These are phyloP conservation scores for Iphiclides podalirius DNA, from an alignment of 2,888 invertebrate species.

Conservation along the genomic window DNA sequence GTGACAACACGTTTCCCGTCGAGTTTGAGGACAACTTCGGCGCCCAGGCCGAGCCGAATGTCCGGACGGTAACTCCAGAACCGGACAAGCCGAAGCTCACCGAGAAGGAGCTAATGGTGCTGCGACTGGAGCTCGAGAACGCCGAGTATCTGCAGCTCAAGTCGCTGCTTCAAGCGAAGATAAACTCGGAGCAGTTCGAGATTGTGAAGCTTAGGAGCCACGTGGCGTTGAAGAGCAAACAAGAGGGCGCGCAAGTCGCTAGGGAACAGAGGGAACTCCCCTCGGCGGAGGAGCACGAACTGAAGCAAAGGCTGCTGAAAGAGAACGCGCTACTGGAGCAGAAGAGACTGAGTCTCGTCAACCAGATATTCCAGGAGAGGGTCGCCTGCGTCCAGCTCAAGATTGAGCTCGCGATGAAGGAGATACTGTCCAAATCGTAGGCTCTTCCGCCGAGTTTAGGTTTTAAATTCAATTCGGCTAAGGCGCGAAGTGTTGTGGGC, in stretches of 20 bases:
- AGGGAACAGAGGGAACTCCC: slow-evolving; percentile 62
- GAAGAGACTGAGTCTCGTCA: slow-evolving; percentile 83
- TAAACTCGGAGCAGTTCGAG: slow-evolving; percentile 86
- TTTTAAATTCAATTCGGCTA: no score
- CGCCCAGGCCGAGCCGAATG: slow-evolving; percentile 47
- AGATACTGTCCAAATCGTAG: slow-evolving; percentile 70
- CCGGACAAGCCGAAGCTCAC: slow-evolving; percentile 75
- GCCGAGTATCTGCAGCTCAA: slow-evolving; percentile 84
- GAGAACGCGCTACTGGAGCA: slow-evolving; percentile 85
- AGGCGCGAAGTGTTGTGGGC: no score
- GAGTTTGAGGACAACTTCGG: slow-evolving; percentile 56
- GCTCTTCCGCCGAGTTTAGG: neutral
- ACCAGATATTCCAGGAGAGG: slow-evolving; percentile 86
- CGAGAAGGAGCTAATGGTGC: slow-evolving; percentile 78
- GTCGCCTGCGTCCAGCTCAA: slow-evolving; percentile 86
- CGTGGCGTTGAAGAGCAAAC: slow-evolving; percentile 71
- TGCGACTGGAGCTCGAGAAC: slow-evolving; percentile 83
- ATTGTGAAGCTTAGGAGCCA: slow-evolving; percentile 82
- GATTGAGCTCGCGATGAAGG: slow-evolving; percentile 83
- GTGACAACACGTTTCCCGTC: slow-evolving; percentile 55
- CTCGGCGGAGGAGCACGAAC: slow-evolving; percentile 61
- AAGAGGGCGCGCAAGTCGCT: slow-evolving; percentile 50
- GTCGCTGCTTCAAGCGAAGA: slow-evolving; percentile 83
- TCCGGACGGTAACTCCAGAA: slow-evolving; percentile 37
- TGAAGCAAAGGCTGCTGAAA: slow-evolving; percentile 68